Evolutionary conservation across 2,888 invertebrate genomes (phyloP).

Genomic region (Cyaniris semiargus): DNA sequence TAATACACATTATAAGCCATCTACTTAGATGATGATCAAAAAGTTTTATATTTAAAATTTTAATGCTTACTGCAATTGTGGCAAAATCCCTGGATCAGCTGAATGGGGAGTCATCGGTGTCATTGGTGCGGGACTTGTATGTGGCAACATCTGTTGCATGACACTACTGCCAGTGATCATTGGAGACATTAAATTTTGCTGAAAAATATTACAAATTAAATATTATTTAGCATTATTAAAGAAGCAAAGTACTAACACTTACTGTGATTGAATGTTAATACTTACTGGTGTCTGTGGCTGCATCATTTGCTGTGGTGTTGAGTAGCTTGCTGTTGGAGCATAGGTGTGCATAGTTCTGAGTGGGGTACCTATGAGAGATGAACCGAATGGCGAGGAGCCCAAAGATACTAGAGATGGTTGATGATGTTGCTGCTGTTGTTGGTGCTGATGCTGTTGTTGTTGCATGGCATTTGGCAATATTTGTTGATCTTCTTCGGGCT

Average conservation of each 20-base stretch:
- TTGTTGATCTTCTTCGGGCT: constrained; percentile 94
- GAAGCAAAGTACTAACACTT: background rate
- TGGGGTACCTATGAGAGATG: constrained; percentile 83
- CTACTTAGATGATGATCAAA: background rate
- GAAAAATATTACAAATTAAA: constrained; percentile 45
- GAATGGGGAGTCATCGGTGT: constrained; percentile 96
- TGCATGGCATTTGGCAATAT: constrained; percentile 92
- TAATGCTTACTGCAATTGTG: constrained; percentile 90
- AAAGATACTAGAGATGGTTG: constrained; percentile 80
- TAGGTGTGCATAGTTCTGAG: constrained; percentile 88
- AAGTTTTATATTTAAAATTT: background rate
- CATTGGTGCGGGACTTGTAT: constrained; percentile 88
- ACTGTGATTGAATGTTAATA: constrained; percentile 33
- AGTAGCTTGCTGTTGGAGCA: constrained; percentile 87
- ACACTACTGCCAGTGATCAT: constrained; percentile 83
- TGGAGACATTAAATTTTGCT: constrained; percentile 93
- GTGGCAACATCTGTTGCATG: constrained; percentile 82
- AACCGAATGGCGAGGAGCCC: constrained; percentile 82
- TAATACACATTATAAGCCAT: background rate
- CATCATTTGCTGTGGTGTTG: constrained; percentile 91
- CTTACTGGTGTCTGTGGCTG: constrained; percentile 93
- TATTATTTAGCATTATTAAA: background rate
- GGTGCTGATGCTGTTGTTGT: constrained; percentile 88
- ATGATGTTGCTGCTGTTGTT: constrained; percentile 78
- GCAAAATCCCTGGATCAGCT: constrained; percentile 95